Evolutionary conservation across 2,888 invertebrate species (phyloP).

Genomic region (Cosmia trapezina): DNA sequence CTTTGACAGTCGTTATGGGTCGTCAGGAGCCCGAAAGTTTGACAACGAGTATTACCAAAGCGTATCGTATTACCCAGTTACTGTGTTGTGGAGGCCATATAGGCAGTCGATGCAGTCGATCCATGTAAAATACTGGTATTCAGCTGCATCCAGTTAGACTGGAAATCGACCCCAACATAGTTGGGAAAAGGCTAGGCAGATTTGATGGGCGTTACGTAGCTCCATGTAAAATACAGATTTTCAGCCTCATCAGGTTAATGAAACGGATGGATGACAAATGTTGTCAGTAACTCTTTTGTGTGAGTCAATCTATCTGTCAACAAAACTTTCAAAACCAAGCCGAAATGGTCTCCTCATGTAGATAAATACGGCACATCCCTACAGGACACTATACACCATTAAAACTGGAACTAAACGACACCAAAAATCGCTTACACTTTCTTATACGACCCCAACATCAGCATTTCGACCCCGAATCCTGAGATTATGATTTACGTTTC

Average conservation of each 20-base stretch:
- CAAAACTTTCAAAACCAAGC: background rate
- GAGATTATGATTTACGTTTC: conserved; percentile 73
- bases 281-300: background rate
- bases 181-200: too few species aligned
- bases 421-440: conserved; percentile 74
- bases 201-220: background rate
- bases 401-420: conserved; percentile 66
- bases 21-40: too few species aligned
- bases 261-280: too few species aligned
- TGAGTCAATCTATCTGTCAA: background rate
- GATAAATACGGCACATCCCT: conserved; percentile 23
- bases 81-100: too few species aligned
- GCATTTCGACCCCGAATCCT: conserved; percentile 66
- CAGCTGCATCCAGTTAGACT: too few species aligned
- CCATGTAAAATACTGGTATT: too few species aligned
- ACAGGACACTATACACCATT: conserved; percentile 51
- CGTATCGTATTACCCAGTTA: too few species aligned
- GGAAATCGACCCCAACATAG: too few species aligned
- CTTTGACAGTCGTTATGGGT: too few species aligned
- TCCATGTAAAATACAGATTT: background rate
- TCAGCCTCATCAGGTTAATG: background rate
- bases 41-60: too few species aligned
- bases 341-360: background rate
- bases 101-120: too few species aligned
- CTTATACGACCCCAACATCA: conserved; percentile 68